Conservation (phyloP, 2,113 vertebrate genomes). For the Corythornis cristatus region DNA sequence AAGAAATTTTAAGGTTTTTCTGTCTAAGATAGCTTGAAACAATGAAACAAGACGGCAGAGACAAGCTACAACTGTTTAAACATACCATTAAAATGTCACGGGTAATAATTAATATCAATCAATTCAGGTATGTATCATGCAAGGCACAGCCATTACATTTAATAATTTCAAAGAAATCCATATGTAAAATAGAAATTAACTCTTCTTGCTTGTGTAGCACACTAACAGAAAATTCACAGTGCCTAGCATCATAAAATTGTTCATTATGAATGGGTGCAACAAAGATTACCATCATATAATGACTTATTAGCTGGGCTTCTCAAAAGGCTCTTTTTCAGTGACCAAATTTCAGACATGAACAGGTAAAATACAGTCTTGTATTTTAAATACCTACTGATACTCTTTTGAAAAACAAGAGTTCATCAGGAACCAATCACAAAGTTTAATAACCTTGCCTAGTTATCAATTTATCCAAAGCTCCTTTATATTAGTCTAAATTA, state of each 20-base stretch:
- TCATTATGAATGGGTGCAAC: background rate
- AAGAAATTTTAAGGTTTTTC: background rate
- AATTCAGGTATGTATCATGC: background rate
- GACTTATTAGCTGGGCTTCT: background rate
- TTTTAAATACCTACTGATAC: background rate
- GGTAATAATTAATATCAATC: background rate
- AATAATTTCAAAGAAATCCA: background rate
- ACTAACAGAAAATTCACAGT: background rate
- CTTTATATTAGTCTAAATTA: background rate
- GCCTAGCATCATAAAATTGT: background rate
- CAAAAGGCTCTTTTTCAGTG: background rate
- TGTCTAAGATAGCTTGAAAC: background rate
- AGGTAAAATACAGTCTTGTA: background rate
- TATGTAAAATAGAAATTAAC: background rate
- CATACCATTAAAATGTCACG: background rate
- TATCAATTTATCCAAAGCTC: background rate
- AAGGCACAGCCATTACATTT: background rate
- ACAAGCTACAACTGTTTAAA: background rate
- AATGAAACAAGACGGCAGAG: background rate
- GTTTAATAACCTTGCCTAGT: constrained; percentile 3
- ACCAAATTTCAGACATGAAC: background rate
- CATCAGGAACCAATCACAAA: background rate
- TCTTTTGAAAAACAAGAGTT: background rate
- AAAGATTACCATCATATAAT: background rate
- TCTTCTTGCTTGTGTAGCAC: background rate